Evolutionary conservation across 2,113 vertebrate species (phyloP).

Genomic region (Orientallactaga bullata): DNA sequence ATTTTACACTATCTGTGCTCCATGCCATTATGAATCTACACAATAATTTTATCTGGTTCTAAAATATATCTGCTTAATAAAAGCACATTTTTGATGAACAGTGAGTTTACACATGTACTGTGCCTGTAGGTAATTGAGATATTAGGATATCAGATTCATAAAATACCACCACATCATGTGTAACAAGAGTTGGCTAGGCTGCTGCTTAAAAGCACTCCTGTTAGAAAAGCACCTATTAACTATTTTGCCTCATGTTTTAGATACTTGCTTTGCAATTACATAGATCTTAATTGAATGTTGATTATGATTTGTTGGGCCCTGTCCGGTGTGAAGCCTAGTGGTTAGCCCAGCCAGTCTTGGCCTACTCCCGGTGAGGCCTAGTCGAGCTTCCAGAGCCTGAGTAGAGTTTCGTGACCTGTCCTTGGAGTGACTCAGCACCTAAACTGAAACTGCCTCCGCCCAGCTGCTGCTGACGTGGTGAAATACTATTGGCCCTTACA

Average conservation of each 20-base stretch:
- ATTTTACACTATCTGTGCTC: slow-evolving; percentile 12
- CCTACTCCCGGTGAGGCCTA: too few species aligned
- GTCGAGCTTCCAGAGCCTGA: too few species aligned
- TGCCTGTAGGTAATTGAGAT: neutral
- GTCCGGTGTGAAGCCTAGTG: too few species aligned
- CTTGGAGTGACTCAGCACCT: too few species aligned
- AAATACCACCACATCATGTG: neutral
- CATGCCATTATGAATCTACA: neutral
- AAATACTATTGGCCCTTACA: too few species aligned
- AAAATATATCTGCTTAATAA: slow-evolving; percentile 28
- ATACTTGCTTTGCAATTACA: neutral
- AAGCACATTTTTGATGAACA: slow-evolving; percentile 33
- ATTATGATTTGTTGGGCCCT: too few species aligned
- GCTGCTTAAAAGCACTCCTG: neutral
- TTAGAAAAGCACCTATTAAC: neutral
- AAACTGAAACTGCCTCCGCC: too few species aligned
- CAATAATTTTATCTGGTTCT: neutral
- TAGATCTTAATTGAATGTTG: neutral
- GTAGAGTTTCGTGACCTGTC: too few species aligned
- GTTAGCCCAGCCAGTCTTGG: too few species aligned
- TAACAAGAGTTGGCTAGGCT: neutral
- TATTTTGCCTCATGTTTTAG: slow-evolving; percentile 31
- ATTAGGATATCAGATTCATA: neutral
- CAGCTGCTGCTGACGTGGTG: too few species aligned
- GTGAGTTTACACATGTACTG: neutral